Conservation (phyloP, 2,888 invertebrate species). For the Noctua fimbriata region DNA sequence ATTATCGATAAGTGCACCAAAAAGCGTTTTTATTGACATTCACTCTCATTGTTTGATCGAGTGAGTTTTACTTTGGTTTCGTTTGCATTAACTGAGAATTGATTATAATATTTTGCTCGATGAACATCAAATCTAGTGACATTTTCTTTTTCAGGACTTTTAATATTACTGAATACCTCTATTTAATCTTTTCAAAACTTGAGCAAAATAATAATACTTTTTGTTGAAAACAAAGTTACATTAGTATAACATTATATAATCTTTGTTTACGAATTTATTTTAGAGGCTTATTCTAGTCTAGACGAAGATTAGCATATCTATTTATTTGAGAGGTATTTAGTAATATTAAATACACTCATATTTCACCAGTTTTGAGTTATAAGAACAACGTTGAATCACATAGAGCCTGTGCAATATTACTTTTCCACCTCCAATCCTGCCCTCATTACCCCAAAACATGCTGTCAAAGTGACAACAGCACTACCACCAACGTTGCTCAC, state of each 20-base stretch:
- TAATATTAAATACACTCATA: neutral
- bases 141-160: neutral
- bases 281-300: neutral
- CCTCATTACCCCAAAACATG: neutral
- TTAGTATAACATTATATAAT: neutral
- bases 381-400: neutral
- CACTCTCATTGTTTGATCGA: neutral
- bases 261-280: neutral
- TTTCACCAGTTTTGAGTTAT: neutral
- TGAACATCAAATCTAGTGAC: neutral
- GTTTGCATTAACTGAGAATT: neutral
- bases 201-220: too few relatives aligned
- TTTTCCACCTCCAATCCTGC: neutral
- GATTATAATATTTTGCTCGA: neutral
- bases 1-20: neutral
- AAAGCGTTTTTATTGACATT: neutral
- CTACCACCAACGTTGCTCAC: neutral
- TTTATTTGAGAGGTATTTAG: neutral
- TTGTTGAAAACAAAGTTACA: neutral
- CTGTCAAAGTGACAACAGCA: neutral
- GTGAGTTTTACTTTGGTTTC: neutral
- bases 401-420: neutral
- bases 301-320: neutral
- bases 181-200: neutral
- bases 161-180: too few relatives aligned